These are phyloP conservation scores for Acleris emargana DNA, from an alignment of 2,888 invertebrate species.

Conservation along the genomic window DNA sequence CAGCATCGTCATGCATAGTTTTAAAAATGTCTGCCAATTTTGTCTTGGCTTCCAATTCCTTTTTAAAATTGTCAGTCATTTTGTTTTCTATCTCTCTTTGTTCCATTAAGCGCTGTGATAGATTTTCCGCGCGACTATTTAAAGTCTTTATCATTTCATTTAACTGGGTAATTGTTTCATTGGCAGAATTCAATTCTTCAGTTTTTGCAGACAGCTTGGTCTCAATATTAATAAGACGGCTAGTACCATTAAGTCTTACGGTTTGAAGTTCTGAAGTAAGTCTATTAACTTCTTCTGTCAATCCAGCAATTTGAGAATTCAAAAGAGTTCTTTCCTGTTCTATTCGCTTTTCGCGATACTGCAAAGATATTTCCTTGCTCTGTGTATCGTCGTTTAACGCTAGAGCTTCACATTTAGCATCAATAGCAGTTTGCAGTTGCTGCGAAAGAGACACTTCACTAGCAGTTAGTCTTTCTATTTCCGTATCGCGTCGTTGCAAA, in stretches of 20 bases:
- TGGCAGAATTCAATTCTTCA: conserved; percentile 90
- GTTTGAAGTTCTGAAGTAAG: conserved; percentile 91
- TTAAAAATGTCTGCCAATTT: conserved; percentile 94
- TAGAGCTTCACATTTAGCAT: conserved; percentile 92
- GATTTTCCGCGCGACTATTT: conserved; percentile 86
- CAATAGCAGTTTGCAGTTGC: conserved; percentile 89
- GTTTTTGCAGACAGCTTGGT: conserved; percentile 90
- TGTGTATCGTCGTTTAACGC: conserved; percentile 91
- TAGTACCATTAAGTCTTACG: conserved; percentile 87
- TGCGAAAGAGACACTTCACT: conserved; percentile 88
- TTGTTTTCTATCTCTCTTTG: conserved; percentile 89
- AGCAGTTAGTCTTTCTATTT: conserved; percentile 88
- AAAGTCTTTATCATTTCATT: conserved; percentile 88
- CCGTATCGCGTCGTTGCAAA: conserved; percentile 88
- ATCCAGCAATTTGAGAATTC: conserved; percentile 89
- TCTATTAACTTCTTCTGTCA: conserved; percentile 91
- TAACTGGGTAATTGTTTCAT: conserved; percentile 87
- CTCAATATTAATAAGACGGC: conserved; percentile 87
- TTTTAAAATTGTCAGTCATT: conserved; percentile 89
- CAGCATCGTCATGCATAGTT: conserved; percentile 90
- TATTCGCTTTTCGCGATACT: conserved; percentile 92
- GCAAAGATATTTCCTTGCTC: conserved; percentile 90
- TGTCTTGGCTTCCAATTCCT: conserved; percentile 93
- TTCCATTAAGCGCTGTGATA: conserved; percentile 87
- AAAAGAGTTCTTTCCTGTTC: conserved; percentile 91